Evolutionary conservation across 2,888 invertebrate species (phyloP), one percentile per base, ranked within the genome.

Genomic region (Galerucella calmariensis): DNA sequence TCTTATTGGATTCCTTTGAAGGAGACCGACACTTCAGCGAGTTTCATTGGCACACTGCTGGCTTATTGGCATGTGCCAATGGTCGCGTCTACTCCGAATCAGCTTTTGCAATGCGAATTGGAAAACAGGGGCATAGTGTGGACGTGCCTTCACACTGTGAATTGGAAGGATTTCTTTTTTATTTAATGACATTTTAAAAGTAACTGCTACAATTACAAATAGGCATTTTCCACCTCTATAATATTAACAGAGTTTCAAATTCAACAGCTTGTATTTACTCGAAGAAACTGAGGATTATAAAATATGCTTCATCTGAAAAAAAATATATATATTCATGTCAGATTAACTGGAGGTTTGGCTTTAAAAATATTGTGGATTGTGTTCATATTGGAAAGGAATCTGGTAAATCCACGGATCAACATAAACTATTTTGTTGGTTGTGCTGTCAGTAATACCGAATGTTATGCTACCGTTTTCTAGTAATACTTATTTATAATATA

Each of bases 211-310:
- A 10, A 2, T 27, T 12, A 61, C 61, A 27, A 14, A 61, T 1
- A 27, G 27, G 27, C 35, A 12, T 16, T 6, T 62, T 10, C n/a
- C 35, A 62, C 16, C 62, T n/a, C 41, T 41, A n/a, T 41, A 61
- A 61, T 27, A 24, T 8, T 14, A 14, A 12, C 11, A 41, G 35
- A 41, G 1, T 2, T 41, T 41, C 35, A 9, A 41, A 41, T 41
- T 41, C 35, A 41, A 41, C 35, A 9, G 1, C 35, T 41, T 41
- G 35, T 14, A 61, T 14, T 9, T 56, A 35, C 61, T 61, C 0
- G 3, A n/a, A 27, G 27, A 35, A 62, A 62, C n/a, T 2, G 35
- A 35, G 62, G 35, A 62, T 62, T 62, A 62, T 16, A 62, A 62
- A 41, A 41, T 12, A 6, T 62, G 16, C 41, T 56, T 56, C 16